Base-by-base conservation (phyloP, 2,888 invertebrate species). In the Lymantria monacha region DNA sequence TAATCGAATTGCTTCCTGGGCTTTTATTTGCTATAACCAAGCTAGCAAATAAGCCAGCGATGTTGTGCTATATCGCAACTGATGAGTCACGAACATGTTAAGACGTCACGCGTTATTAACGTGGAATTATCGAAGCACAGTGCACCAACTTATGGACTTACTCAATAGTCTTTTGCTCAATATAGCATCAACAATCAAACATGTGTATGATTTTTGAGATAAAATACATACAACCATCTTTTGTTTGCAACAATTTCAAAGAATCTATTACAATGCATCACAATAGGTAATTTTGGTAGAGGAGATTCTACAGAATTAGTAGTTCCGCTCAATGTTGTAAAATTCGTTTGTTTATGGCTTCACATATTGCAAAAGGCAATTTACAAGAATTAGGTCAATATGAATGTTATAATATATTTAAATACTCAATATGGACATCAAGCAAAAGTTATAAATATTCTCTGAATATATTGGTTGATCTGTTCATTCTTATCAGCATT, bases 261-360 rank as follows among this genome's bases (percentile, higher is more conserved):
- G 66, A 68, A 65, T 57, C 61, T 61, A 55, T 64, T 61, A 53
- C 49, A 53, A 65, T 61, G 61, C 54, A 63, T 67, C 74, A 74
- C 74, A 72, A 72, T 70, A 64, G 70, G 56, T 59, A 66, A 64
- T 70, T n/a, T n/a, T 74, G 68, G 59, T 64, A 70, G 69, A 72
- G 72, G 55, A 57, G 66, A 73, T 81, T 76, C 74, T 57, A 68
- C 57, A 59, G 70, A 76, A 77, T 76, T 67, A 70, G 59, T 49
- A 61, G 64, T 74, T 67, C 56, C 57, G 57, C 48, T 53, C 55
- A 63, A 52, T 55, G 55, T 54, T 57, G 55, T 56, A 63, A 68
- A 44, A 47, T 51, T 51, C 59, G 48, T 67, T 70, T 76, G 75
- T 76, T 74, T 74, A 70, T 60, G 61, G 51, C 60, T 59, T 64